Evolutionary conservation across 2,797 vertebrate genomes (phyloP), one percentile per base, ranked within the genome.

Genomic region (Menidia menidia): DNA sequence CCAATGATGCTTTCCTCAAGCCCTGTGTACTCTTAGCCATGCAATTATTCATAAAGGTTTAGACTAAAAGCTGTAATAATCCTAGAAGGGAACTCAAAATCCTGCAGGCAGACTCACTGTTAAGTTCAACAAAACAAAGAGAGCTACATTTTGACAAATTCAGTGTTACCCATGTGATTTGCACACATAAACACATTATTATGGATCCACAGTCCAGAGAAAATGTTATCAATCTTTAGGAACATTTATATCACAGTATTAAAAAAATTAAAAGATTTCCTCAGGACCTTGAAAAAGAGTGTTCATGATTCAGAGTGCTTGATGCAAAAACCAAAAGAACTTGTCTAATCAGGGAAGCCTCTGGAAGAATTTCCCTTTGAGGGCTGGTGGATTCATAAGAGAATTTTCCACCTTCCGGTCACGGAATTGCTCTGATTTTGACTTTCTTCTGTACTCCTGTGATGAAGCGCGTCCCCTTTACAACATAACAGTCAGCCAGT

Each of bases 341-440:
- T 39, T 39, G 35, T 39, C 35, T 39, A 10, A 39, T 39, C 35
- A 39, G 10, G 35, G 10, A 39, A 39, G 7, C 35, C 35, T 39
- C 5, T 5, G 35, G 35, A 16, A 48, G 45, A 11, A 3, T 19
- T 50, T 19, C 18, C 47, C 5, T n/a, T 50, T 18, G 18, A 18
- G 47, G 18, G 13, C n/a, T 19, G 9, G 18, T 50, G 19, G 47
- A 10, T n/a, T 11, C 4, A 19, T 70, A 9, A 54, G 55, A 70
- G 59, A 59, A 58, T 71, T 78, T 73, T 69, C 81, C 78, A 58
- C 66, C 78, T 78, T 73, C 65, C 67, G 81, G 77, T 89, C 83
- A 90, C 78, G 70, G 68, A 77, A 80, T 78, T 77, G 10, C 66
- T 56, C 57, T 19, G 67, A 78, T 59, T 80, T 42, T 52, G 57